phyloP scores from a whole-genome alignment of 2,888 invertebrate species.

The Chelonus formosanus region DNA sequence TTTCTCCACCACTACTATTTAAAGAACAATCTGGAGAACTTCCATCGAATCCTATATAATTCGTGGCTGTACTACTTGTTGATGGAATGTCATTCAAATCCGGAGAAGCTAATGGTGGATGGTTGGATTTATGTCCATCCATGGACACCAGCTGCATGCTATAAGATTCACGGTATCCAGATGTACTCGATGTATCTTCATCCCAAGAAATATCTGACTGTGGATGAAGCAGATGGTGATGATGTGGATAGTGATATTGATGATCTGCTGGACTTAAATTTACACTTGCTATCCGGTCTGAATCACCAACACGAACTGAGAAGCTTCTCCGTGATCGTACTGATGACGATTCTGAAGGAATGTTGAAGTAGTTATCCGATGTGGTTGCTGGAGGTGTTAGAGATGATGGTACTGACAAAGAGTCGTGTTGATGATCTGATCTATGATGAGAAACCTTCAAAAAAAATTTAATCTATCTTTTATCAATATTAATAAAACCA shows the following conservation, averaged over 20 bases:
- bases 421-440: slow-evolving; percentile 62
- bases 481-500: no score
- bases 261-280: slow-evolving; percentile 33
- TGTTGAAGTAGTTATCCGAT: slow-evolving; percentile 43
- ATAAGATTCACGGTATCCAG: slow-evolving; percentile 81
- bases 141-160: slow-evolving; percentile 72
- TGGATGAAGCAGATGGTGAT: slow-evolving; percentile 49
- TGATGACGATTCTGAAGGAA: slow-evolving; percentile 54
- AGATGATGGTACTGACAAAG: slow-evolving; percentile 37
- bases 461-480: no score
- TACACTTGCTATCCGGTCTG: slow-evolving; percentile 29
- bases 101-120: slow-evolving; percentile 73
- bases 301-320: slow-evolving; percentile 47
- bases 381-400: slow-evolving; percentile 45
- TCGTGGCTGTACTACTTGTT: slow-evolving; percentile 61
- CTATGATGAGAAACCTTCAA: slow-evolving; percentile 67
- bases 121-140: slow-evolving; percentile 63
- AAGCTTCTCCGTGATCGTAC: slow-evolving; percentile 49
- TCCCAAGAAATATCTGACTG: slow-evolving; percentile 80
- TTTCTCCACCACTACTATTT: slow-evolving; percentile 71
- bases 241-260: slow-evolving; percentile 50
- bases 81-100: slow-evolving; percentile 70
- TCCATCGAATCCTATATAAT: slow-evolving; percentile 67
- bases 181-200: slow-evolving; percentile 83
- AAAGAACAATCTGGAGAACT: slow-evolving; percentile 72